Conservation (phyloP, 2,797 vertebrate species). For the Cirrhinus molitorella region DNA sequence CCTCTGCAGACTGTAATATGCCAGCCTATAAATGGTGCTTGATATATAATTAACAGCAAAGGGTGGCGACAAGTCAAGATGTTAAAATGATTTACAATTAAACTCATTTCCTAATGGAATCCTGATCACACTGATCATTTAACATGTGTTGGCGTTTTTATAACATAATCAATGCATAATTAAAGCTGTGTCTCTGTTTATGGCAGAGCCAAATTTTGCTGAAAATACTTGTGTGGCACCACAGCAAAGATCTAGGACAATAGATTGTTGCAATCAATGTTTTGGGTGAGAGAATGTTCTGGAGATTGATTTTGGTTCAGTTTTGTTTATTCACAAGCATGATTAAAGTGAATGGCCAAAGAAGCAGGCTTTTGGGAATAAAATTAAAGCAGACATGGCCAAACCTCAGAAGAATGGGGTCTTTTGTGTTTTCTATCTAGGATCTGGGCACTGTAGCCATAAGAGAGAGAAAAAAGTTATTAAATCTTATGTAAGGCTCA, state of each 20-base stretch:
- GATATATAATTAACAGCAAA: conserved; percentile 20
- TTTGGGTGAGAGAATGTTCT: conserved; percentile 36
- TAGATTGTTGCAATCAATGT: conserved; percentile 26
- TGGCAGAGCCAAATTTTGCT: neutral
- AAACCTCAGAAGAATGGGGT: conserved; percentile 34
- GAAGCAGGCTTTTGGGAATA: conserved; percentile 11
- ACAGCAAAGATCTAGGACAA: conserved; percentile 8
- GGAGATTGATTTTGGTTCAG: conserved; percentile 43
- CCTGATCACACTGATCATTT: conserved; percentile 10
- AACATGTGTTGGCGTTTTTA: neutral
- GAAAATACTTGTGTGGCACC: neutral
- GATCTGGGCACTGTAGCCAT: conserved; percentile 19
- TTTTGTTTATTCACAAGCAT: conserved; percentile 54
- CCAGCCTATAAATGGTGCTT: conserved; percentile 24
- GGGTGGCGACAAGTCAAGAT: conserved; percentile 32
- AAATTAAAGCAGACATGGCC: conserved; percentile 33
- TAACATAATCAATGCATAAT: conserved; percentile 11
- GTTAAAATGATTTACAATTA: conserved; percentile 12
- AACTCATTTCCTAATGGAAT: conserved; percentile 22
- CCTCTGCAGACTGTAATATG: conserved; percentile 7
- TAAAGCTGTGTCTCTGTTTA: conserved; percentile 5
- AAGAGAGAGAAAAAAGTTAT: conserved; percentile 29
- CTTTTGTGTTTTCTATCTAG: conserved; percentile 43
- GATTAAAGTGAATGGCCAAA: conserved; percentile 43
- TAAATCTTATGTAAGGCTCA: conserved; percentile 44